These are phyloP conservation scores for Pachymerium ferrugineum DNA, from an alignment of 2,888 invertebrate genomes.

Conservation along the genomic window DNA sequence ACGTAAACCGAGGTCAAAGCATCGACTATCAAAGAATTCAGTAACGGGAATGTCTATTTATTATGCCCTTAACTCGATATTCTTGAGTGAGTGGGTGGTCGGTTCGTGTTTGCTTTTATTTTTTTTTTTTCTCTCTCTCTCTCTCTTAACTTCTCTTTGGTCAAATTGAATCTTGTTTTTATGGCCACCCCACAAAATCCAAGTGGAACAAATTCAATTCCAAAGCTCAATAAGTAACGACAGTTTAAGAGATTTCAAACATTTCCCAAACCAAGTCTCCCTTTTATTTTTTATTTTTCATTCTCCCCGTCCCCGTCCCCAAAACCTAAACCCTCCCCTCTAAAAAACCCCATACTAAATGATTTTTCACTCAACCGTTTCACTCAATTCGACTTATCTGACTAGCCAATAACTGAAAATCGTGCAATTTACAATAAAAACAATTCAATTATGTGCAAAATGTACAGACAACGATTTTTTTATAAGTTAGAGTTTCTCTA, in stretches of 20 bases:
- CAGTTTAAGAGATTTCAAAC: conserved; percentile 24
- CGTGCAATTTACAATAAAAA: no score
- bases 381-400: no score
- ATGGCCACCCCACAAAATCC: conserved; percentile 25
- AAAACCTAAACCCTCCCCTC: no score
- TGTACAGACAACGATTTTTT: no score
- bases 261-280: background rate
- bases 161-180: conserved; percentile 22
- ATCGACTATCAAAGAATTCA: no score
- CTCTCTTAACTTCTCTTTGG: conserved; percentile 23
- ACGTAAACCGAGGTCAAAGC: no score
- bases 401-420: no score
- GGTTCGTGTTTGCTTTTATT: conserved; percentile 21
- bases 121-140: background rate
- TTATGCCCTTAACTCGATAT: conserved; percentile 14
- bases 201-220: conserved; percentile 27
- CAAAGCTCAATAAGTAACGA: conserved; percentile 27
- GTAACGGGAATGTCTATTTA: background rate
- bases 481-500: no score
- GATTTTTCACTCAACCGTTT: no score
- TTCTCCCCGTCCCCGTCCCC: no score
- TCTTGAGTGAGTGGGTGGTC: conserved; percentile 22
- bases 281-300: conserved; percentile 1
- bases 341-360: no score
- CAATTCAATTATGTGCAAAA: no score